Percentiles rank a stretch among this genome's conserved stretches.
These are phyloP conservation scores for Netelia inedita DNA, from an alignment of 2,888 invertebrate genomes.

Conservation along the genomic window DNA sequence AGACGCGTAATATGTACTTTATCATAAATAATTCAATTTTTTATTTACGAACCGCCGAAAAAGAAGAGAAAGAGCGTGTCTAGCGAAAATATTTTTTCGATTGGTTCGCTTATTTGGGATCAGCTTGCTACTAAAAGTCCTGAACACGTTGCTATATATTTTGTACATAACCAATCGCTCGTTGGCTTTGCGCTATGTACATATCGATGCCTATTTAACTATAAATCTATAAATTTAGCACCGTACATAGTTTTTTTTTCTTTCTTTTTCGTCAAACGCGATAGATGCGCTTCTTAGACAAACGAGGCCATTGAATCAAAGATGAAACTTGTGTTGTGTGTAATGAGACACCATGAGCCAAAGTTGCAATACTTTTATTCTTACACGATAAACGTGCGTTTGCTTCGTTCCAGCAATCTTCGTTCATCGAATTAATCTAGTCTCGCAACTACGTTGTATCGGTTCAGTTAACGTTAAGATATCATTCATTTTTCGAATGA, in stretches of 20 bases:
- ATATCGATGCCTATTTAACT: slow-evolving; percentile 70
- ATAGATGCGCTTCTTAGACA: slow-evolving; percentile 22
- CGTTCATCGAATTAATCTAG: slow-evolving; percentile 69
- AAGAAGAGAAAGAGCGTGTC: not conserved
- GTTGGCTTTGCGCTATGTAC: slow-evolving; percentile 66
- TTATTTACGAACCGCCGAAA: not conserved
- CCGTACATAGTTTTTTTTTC: slow-evolving; percentile 10
- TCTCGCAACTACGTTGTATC: slow-evolving; percentile 63
- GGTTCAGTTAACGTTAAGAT: slow-evolving; percentile 47
- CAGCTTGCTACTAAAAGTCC: slow-evolving; percentile 29
- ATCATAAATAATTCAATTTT: slow-evolving; percentile 25
- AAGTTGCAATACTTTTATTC: slow-evolving; percentile 37
- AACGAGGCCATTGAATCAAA: slow-evolving; percentile 13
- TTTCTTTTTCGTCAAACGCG: slow-evolving; percentile 14
- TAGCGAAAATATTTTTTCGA: slow-evolving; percentile 27
- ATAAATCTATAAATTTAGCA: slow-evolving; percentile 60
- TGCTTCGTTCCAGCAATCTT: slow-evolving; percentile 50
- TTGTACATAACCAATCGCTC: slow-evolving; percentile 65
- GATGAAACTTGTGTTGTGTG: slow-evolving; percentile 3
- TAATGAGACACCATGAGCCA: slow-evolving; percentile 28
- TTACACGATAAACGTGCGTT: slow-evolving; percentile 39
- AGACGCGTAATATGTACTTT: slow-evolving; percentile 25
- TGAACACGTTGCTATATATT: slow-evolving; percentile 56
- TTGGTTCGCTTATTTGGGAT: slow-evolving; percentile 48
- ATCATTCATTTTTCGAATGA: slow-evolving; percentile 44